These are phyloP conservation scores for Germaria angustata DNA, from an alignment of 2,888 invertebrate genomes.

Conservation along the genomic window DNA sequence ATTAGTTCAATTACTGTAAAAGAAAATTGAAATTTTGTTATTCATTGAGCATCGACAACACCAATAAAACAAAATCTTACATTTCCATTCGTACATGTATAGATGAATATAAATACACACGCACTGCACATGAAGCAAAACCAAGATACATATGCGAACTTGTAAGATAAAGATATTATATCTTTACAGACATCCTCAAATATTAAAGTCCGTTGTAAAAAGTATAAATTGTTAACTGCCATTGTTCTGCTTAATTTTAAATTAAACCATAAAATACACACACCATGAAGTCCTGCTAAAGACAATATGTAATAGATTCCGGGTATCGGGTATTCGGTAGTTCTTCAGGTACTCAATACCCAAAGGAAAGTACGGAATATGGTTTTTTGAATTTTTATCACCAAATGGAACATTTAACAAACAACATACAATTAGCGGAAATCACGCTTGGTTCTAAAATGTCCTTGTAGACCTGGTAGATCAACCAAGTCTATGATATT, in stretches of 20 bases:
- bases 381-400: not conserved
- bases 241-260: conserved; percentile 21
- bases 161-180: not conserved
- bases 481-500: too few relatives aligned
- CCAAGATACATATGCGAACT: not conserved
- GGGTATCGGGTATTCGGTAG: not conserved
- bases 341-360: not conserved
- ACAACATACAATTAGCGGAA: too few relatives aligned
- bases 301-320: not conserved
- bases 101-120: not conserved
- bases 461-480: too few relatives aligned
- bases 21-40: conserved; percentile 69
- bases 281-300: not conserved
- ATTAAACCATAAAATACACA: not conserved
- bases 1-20: conserved; percentile 69
- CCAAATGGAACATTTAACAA: not conserved
- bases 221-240: conserved; percentile 33
- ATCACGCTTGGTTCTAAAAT: too few relatives aligned
- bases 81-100: not conserved
- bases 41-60: conserved; percentile 57
- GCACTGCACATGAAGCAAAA: not conserved
- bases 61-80: not conserved
- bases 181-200: not conserved
- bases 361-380: too few relatives aligned
- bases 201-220: conserved; percentile 1